Conservation (phyloP, 2,797 vertebrate species). For the Argya squamiceps region DNA sequence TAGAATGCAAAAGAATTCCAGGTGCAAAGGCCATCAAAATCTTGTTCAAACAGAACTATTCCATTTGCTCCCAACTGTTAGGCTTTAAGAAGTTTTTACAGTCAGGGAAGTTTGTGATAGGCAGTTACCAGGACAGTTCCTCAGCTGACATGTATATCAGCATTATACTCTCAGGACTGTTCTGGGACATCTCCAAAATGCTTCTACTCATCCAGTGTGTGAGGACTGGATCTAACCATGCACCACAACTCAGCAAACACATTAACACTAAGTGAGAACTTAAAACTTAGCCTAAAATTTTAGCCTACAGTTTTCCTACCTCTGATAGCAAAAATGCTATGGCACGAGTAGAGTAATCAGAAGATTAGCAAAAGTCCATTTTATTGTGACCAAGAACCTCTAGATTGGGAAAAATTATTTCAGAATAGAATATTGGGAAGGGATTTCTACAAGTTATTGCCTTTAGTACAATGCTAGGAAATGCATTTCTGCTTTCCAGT, state of each 20-base stretch:
- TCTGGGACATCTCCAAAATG: not conserved
- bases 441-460: not conserved
- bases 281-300: not conserved
- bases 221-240: not conserved
- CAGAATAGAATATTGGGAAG: not conserved
- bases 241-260: not conserved
- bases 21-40: not conserved
- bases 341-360: not conserved
- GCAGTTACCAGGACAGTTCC: not conserved
- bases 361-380: not conserved
- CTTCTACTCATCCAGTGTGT: not conserved
- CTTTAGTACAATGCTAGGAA: not conserved
- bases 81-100: not conserved
- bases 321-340: not conserved
- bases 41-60: not conserved
- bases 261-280: not conserved
- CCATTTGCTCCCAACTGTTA: not conserved
- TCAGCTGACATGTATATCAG: not conserved
- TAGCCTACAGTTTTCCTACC: not conserved
- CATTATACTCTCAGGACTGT: not conserved
- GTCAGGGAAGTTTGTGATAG: rapidly evolving
- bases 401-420: not conserved
- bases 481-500: not conserved
- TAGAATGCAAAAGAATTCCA: not conserved
- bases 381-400: not conserved